Conservation (phyloP, 2,113 vertebrate species). For the Coptodon bakossiorum region DNA sequence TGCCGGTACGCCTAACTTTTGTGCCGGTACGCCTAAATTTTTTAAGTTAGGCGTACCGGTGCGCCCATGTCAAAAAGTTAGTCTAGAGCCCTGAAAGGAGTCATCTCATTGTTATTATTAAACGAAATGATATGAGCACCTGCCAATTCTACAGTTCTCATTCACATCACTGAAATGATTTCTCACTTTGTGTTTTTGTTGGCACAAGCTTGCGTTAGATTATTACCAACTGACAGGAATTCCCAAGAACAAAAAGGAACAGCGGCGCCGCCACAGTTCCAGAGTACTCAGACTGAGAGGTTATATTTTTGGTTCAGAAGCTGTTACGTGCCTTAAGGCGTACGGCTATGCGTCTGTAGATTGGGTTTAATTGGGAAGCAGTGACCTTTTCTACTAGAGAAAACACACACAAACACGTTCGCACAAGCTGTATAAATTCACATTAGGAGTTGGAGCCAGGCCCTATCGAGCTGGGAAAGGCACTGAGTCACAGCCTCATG, state of each 20-base stretch:
- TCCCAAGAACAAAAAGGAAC: constrained; percentile 1
- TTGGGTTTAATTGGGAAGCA: constrained; percentile 45
- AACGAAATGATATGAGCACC: not conserved
- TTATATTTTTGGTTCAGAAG: constrained; percentile 9
- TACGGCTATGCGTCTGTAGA: not conserved
- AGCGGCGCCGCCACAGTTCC: not conserved
- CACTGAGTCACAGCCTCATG: not conserved
- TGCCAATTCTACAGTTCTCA: not conserved
- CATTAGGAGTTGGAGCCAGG: not conserved
- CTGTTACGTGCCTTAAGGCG: not conserved
- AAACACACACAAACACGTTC: constrained; percentile 8
- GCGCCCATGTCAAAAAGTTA: too few species aligned
- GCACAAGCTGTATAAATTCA: constrained; percentile 7
- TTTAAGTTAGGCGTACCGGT: too few species aligned
- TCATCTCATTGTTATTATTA: not conserved
- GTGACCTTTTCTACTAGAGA: constrained; percentile 49
- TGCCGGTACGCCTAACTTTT: too few species aligned
- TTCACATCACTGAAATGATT: not conserved
- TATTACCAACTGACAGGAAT: not conserved
- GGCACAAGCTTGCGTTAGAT: not conserved
- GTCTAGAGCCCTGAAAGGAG: too few species aligned
- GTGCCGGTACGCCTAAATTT: too few species aligned
- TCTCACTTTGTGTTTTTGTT: not conserved
- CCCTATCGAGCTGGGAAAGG: not conserved
- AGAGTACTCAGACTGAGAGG: not conserved